Evolutionary conservation across 37 sponge, comb jelly and placozoan genomes (phyloP).

Genomic region (Petrosia ficiformis): DNA sequence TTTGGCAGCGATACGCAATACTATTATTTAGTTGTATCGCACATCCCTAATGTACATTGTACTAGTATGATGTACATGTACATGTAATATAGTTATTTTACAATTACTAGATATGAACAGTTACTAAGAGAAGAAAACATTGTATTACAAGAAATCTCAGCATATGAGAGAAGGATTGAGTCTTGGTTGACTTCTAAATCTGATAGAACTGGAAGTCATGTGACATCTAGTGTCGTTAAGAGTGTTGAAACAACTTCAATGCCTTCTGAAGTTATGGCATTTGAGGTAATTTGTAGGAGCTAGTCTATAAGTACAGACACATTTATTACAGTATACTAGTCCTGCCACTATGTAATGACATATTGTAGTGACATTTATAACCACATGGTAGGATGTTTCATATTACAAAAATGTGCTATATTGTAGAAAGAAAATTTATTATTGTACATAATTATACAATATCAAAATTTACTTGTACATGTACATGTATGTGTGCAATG

Average conservation of each 20-base stretch:
- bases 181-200: conserved; percentile 49
- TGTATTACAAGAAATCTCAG: conserved; percentile 54
- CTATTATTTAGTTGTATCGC: background rate
- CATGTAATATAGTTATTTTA: background rate
- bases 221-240: background rate
- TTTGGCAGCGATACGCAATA: no score
- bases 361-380: no score
- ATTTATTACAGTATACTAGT: conserved; percentile 5
- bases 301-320: background rate
- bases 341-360: no score
- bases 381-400: no score
- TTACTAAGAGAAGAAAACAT: conserved; percentile 60
- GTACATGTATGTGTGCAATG: no score
- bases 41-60: background rate
- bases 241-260: conserved; percentile 1
- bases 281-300: conserved; percentile 44
- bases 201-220: background rate
- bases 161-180: conserved; percentile 73
- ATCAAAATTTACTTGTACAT: no score
- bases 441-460: no score
- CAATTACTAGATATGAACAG: conserved; percentile 62
- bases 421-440: no score
- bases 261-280: conserved; percentile 67
- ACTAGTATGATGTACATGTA: background rate
- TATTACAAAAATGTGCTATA: no score